A percentile compares a stretch with the other conserved stretches of the same genome.
phyloP scores from a whole-genome alignment of 2,113 vertebrate genomes.

The Peromyscus californicus region DNA sequence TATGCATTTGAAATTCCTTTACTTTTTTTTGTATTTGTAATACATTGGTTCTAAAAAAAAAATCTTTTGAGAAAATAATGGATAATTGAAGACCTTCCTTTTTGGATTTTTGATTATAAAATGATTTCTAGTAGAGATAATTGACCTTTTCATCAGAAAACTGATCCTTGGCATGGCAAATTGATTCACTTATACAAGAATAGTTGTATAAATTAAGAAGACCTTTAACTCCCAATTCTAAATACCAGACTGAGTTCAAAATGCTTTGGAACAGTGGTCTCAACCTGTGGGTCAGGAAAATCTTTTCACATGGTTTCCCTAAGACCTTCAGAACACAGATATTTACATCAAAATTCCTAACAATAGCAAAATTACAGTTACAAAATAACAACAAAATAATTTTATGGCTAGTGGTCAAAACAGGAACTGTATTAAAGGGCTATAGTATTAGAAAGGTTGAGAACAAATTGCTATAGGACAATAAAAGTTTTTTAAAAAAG shows the following conservation, averaged over 20 bases:
- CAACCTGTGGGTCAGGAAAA: not conserved
- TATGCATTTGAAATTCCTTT: not conserved
- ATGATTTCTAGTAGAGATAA: slow-evolving; percentile 44
- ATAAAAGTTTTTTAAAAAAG: not conserved
- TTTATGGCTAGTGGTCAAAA: not conserved
- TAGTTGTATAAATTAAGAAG: slow-evolving; percentile 40
- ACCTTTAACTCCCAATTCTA: not conserved
- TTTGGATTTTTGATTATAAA: slow-evolving; percentile 28
- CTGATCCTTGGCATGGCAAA: not conserved
- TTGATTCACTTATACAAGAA: not conserved
- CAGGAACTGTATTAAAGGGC: not conserved
- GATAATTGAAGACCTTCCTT: not conserved
- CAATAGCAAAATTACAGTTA: not conserved
- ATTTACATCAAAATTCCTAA: not conserved
- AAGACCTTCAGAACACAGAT: not conserved
- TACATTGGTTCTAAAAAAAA: not conserved
- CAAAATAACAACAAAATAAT: not conserved
- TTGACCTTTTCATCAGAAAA: slow-evolving; percentile 40
- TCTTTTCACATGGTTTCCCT: not conserved
- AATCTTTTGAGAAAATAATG: slow-evolving; percentile 34
- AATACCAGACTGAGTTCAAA: not conserved
- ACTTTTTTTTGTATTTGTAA: not conserved
- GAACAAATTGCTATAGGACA: not conserved
- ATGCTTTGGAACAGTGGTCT: not conserved
- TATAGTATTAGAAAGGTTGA: not conserved